Evolutionary conservation across 2,797 vertebrate species (phyloP).

Genomic region (Catamblyrhynchus diadema): DNA sequence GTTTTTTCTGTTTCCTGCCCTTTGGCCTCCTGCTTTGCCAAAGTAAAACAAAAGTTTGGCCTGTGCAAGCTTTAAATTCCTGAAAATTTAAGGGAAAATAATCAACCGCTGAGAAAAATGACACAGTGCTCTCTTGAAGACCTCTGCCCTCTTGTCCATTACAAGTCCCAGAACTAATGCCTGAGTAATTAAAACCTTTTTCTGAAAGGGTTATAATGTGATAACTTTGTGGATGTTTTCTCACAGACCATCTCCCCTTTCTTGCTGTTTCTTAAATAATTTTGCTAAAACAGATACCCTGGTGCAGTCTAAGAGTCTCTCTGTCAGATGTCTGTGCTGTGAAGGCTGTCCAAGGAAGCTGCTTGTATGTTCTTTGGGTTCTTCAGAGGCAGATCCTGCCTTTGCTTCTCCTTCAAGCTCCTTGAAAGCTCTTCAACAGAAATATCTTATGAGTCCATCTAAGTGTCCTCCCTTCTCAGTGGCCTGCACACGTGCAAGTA

Average conservation of each 20-base stretch:
- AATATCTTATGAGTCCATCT: background rate
- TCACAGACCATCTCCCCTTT: background rate
- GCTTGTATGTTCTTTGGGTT: background rate
- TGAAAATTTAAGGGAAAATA: slow-evolving; percentile 39
- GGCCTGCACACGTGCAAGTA: background rate
- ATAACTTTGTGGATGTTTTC: background rate
- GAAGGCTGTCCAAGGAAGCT: background rate
- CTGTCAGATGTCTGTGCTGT: background rate
- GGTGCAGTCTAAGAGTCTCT: background rate
- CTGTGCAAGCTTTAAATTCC: slow-evolving; percentile 43
- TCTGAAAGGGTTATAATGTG: background rate
- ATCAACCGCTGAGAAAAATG: slow-evolving; percentile 2
- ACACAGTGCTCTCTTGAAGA: background rate
- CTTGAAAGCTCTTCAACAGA: background rate
- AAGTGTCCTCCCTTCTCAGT: background rate
- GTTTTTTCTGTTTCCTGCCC: slow-evolving; percentile 13
- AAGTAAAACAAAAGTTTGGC: slow-evolving; percentile 36
- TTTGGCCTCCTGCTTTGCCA: background rate
- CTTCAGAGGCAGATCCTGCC: background rate
- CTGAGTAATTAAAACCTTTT: background rate
- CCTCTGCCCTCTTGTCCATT: background rate
- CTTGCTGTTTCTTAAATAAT: background rate
- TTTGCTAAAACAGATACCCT: background rate
- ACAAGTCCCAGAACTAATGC: background rate
- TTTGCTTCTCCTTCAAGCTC: background rate